A percentile compares a stretch with the other conserved stretches of the same genome.
Evolutionary conservation across 1,140 invertebrate genomes (phyloP).

Genomic region (Hydropsyche tenuis): DNA sequence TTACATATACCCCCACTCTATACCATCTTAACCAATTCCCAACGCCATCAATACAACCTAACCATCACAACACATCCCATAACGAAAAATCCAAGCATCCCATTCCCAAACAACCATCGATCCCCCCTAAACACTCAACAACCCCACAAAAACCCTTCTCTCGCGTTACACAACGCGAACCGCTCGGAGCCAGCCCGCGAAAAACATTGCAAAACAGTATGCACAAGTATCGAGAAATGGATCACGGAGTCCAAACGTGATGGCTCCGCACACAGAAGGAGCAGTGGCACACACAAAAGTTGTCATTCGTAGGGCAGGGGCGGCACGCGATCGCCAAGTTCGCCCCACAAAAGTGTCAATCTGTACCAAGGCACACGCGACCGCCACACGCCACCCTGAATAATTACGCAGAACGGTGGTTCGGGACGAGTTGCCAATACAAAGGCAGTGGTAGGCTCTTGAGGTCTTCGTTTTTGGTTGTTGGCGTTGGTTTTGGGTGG

Average conservation of each 20-base stretch:
- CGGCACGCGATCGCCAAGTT: constrained; percentile 25
- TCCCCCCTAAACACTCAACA: too few species aligned
- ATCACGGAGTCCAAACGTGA: background rate
- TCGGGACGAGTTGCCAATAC: background rate
- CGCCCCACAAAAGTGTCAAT: constrained; percentile 36
- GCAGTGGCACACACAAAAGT: background rate
- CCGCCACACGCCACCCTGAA: background rate
- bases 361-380: constrained; percentile 39
- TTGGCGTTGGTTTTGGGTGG: too few species aligned
- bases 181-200: too few species aligned
- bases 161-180: background rate
- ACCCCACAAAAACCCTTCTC: too few species aligned
- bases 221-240: background rate
- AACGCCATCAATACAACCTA: too few species aligned
- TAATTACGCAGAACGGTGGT: constrained; percentile 12
- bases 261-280: background rate
- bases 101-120: too few species aligned
- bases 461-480: too few species aligned
- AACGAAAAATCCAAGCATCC: too few species aligned
- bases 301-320: constrained; percentile 1
- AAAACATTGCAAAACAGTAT: background rate
- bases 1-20: too few species aligned
- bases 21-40: too few species aligned
- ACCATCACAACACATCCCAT: too few species aligned
- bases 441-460: too few species aligned